phyloP scores from a whole-genome alignment of 2,888 invertebrate genomes.

The Euclidia mi region DNA sequence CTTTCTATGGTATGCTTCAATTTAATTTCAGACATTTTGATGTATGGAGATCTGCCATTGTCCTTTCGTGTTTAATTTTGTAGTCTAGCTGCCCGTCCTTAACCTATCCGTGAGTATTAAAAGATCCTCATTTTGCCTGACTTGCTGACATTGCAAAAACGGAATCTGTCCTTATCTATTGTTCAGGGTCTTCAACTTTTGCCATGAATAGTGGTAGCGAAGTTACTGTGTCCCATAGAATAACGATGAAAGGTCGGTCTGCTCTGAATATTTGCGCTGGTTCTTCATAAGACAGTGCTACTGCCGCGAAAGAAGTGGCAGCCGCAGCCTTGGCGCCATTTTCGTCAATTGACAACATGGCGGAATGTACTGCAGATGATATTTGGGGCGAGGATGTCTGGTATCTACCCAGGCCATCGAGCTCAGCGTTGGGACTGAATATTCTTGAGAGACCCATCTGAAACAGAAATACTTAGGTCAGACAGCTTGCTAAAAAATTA shows the following conservation, averaged over 20 bases:
- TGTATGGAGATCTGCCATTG: no score
- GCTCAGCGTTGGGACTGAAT: constrained; percentile 75
- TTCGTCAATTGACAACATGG: constrained; percentile 87
- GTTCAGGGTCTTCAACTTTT: constrained; percentile 81
- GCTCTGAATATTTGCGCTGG: constrained; percentile 73
- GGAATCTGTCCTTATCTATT: constrained; percentile 33
- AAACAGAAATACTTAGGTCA: no score
- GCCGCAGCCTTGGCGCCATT: constrained; percentile 86
- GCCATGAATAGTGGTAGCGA: constrained; percentile 86
- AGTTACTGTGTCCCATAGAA: constrained; percentile 83
- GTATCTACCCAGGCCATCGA: constrained; percentile 72
- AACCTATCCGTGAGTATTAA: constrained; percentile 40
- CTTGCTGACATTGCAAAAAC: constrained; percentile 13
- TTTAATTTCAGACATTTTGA: no score
- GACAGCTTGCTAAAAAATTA: neutral
- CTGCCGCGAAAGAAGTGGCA: constrained; percentile 79
- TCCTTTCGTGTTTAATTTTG: constrained; percentile 20
- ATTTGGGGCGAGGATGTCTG: constrained; percentile 70
- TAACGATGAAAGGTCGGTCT: constrained; percentile 85
- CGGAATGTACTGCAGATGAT: constrained; percentile 84
- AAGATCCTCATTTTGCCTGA: constrained; percentile 16
- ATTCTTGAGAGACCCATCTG: constrained; percentile 85
- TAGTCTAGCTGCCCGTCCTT: constrained; percentile 9
- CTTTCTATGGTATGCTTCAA: no score
- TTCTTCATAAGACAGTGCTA: constrained; percentile 84